Evolutionary conservation across 2,888 invertebrate genomes (phyloP).

Genomic region (Strigamia maritima): DNA sequence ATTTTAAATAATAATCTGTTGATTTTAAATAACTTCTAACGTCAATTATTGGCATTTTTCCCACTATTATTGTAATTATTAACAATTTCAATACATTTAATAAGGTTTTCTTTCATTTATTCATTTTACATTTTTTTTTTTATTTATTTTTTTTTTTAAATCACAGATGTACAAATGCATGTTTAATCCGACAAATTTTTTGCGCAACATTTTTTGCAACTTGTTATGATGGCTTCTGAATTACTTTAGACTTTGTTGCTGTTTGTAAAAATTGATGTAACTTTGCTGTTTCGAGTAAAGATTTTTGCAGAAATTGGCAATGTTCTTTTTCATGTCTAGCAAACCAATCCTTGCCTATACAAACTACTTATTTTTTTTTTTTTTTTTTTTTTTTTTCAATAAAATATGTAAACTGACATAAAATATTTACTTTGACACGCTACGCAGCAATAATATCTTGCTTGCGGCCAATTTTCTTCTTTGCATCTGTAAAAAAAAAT

Average conservation of each 20-base stretch:
- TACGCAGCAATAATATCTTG: not conserved
- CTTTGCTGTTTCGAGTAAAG: not conserved
- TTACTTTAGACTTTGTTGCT: not conserved
- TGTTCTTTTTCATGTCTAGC: not conserved
- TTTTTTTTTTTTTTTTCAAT: too few relatives aligned
- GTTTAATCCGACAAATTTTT: not conserved
- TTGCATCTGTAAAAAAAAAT: slow-evolving; percentile 8
- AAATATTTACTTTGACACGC: not conserved
- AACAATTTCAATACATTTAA: not conserved
- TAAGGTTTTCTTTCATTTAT: not conserved
- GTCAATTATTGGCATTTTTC: not conserved
- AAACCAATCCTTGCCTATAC: not conserved
- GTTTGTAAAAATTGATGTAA: not conserved
- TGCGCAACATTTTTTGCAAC: not conserved
- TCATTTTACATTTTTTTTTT: not conserved
- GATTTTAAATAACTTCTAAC: not conserved
- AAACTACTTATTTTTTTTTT: too few relatives aligned
- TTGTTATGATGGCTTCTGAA: not conserved
- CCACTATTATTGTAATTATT: not conserved
- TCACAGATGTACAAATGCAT: not conserved
- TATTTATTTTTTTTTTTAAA: not conserved
- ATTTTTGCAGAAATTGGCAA: not conserved
- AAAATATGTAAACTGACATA: too few relatives aligned
- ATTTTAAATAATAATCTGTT: not conserved
- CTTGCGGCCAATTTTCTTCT: not conserved